A percentile compares a stretch with the other conserved stretches of the same genome.
phyloP scores from a whole-genome alignment of 2,888 invertebrate species.

The Trachelus tabidus region DNA sequence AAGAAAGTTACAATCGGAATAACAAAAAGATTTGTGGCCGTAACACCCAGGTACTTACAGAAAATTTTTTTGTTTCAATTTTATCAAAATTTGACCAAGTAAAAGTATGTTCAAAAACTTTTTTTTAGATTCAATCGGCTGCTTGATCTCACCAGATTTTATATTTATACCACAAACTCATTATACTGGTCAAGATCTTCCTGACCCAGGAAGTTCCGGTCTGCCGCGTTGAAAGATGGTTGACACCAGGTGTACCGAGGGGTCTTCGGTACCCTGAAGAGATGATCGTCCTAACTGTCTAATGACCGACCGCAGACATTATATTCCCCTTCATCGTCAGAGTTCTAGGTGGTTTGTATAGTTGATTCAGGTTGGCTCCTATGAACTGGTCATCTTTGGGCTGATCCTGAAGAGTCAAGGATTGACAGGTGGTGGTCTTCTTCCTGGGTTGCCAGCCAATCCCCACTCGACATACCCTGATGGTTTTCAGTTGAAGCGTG shows the following conservation, averaged over 20 bases:
- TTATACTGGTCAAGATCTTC: neutral
- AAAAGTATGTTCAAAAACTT: neutral
- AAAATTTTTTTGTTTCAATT: too few species aligned
- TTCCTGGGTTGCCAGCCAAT: neutral
- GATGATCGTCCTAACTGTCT: neutral
- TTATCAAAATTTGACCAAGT: neutral
- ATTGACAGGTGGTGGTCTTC: neutral
- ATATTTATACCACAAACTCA: neutral
- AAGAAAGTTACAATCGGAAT: neutral
- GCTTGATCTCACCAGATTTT: neutral
- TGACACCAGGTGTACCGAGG: neutral
- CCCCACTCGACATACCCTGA: conserved; percentile 13
- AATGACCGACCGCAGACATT: neutral
- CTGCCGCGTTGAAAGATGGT: neutral
- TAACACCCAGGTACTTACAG: neutral
- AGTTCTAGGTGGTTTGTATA: neutral
- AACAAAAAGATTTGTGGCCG: neutral
- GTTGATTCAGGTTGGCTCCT: neutral
- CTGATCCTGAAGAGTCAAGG: neutral
- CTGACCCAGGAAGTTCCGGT: neutral
- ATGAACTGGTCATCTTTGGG: neutral
- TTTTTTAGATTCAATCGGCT: neutral
- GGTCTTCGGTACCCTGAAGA: neutral
- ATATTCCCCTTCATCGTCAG: neutral
- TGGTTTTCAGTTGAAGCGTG: conserved; percentile 36